phyloP scores from a whole-genome alignment of 2,797 vertebrate species.

The Chlorospingus flavigularis region DNA sequence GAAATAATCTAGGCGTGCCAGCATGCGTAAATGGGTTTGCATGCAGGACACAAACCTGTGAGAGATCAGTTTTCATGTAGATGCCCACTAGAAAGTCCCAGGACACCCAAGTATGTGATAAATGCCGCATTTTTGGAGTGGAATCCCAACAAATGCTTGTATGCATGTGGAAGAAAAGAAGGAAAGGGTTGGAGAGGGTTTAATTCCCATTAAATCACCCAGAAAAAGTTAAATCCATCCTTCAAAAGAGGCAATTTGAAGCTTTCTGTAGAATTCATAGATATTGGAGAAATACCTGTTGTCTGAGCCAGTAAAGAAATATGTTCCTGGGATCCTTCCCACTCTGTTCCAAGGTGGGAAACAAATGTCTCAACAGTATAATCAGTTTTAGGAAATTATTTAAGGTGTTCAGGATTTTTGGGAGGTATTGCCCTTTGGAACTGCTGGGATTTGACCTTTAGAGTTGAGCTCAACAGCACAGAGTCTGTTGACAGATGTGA shows the following conservation, averaged over 20 bases:
- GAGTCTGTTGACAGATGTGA: neutral
- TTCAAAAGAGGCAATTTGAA: neutral
- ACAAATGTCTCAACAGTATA: neutral
- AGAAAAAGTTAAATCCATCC: neutral
- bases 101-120: rapidly evolving
- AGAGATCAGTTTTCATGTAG: neutral
- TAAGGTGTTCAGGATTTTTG: neutral
- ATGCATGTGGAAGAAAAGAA: neutral
- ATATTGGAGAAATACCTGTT: neutral
- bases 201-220: neutral
- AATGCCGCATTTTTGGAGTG: neutral
- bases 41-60: neutral
- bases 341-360: neutral
- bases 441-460: neutral
- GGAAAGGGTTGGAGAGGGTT: neutral
- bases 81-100: neutral
- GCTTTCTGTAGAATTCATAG: neutral
- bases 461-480: neutral
- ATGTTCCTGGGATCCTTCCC: neutral
- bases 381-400: neutral
- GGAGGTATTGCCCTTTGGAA: neutral
- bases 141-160: neutral
- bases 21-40: too few species aligned
- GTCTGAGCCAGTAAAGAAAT: neutral
- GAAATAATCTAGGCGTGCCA: neutral